phyloP scores from a whole-genome alignment of 2,888 invertebrate species.

The Lypha dubia region DNA sequence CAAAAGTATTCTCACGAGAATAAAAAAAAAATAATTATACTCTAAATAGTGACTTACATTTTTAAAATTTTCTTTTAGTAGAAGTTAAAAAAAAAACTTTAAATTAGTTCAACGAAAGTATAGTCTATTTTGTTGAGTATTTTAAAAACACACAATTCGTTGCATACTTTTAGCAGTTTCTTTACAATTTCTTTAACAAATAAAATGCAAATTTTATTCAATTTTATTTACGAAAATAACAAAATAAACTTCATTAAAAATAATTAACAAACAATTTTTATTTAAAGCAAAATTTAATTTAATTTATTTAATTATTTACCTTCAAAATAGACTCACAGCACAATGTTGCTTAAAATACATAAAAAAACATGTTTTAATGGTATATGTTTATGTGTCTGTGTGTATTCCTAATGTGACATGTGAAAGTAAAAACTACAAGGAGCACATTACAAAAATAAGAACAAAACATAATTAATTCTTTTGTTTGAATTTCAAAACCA shows the following conservation, averaged over 20 bases:
- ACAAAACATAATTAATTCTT: background rate
- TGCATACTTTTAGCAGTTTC: conserved; percentile 17
- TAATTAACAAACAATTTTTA: conserved; percentile 4
- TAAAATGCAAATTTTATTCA: background rate
- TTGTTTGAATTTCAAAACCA: background rate
- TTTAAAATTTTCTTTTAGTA: background rate
- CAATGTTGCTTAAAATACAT: conserved; percentile 10
- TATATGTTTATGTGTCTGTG: no score
- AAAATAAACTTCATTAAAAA: conserved; percentile 17
- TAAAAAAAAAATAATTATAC: no score
- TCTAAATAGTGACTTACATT: no score
- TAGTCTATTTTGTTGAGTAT: background rate
- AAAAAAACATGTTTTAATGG: background rate
- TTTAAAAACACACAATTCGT: background rate
- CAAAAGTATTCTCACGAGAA: no score
- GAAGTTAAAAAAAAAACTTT: no score
- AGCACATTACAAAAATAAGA: background rate
- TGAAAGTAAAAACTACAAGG: background rate
- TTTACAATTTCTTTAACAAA: background rate
- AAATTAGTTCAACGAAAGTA: background rate
- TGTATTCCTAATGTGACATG: background rate
- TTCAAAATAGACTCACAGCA: background rate
- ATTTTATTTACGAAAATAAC: background rate
- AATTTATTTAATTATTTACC: conserved; percentile 11
- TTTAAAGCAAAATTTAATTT: conserved; percentile 4